These are phyloP conservation scores for Alcedo atthis DNA, from an alignment of 2,797 vertebrate species.

Conservation along the genomic window DNA sequence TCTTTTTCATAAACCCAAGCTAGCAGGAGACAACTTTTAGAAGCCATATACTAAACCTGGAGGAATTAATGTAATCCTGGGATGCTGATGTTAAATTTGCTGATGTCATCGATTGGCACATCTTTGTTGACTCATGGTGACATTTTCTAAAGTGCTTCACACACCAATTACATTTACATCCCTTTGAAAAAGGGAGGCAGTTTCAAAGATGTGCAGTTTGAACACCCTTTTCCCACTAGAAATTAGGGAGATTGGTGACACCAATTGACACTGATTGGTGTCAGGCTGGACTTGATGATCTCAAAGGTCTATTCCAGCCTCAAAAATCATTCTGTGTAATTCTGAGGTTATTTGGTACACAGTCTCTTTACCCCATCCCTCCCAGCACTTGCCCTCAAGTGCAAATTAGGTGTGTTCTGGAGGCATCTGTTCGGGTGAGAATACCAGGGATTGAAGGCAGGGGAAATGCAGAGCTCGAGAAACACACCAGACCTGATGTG, in stretches of 20 bases:
- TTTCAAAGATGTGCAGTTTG: not conserved
- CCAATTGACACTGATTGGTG: no score
- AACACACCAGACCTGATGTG: not conserved
- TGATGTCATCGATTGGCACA: slow-evolving; percentile 22
- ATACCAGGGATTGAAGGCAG: not conserved
- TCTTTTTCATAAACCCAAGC: not conserved
- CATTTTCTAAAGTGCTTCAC: slow-evolving; percentile 37
- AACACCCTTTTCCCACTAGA: not conserved
- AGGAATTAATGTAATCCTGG: not conserved
- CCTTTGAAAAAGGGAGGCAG: not conserved
- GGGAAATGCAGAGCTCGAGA: not conserved
- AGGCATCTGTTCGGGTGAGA: not conserved
- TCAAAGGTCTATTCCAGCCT: no score
- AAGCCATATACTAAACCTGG: not conserved
- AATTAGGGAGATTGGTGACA: not conserved
- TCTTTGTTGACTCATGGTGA: slow-evolving; percentile 44
- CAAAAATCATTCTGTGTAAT: no score
- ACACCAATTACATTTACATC: not conserved
- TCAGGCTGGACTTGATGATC: no score
- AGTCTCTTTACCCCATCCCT: no score
- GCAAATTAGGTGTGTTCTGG: not conserved
- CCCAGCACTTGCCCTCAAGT: not conserved
- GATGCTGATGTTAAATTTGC: slow-evolving; percentile 13
- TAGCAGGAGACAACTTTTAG: not conserved
- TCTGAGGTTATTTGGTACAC: no score